phyloP scores from a whole-genome alignment of 2,797 vertebrate genomes.

The Pseudomugil tenellus region DNA sequence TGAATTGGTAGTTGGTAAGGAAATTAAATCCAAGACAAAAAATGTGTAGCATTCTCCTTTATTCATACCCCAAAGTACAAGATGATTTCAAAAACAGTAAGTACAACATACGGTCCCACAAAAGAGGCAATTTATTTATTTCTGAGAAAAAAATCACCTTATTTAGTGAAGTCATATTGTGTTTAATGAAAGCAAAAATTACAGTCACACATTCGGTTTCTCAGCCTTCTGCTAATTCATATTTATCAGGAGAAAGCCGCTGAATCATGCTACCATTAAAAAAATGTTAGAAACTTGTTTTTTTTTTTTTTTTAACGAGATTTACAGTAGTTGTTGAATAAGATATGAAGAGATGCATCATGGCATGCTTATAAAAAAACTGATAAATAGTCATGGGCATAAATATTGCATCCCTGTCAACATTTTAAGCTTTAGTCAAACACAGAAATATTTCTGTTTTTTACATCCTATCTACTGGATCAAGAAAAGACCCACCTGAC shows the following conservation, averaged over 20 bases:
- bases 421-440: not conserved
- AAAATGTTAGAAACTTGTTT: not conserved
- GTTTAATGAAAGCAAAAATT: not conserved
- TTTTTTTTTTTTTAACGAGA: not conserved
- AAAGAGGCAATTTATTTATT: not conserved
- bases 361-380: not conserved
- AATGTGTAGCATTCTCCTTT: constrained; percentile 10
- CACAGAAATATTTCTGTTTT: not conserved
- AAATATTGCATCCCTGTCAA: not conserved
- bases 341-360: not conserved
- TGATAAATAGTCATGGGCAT: not conserved
- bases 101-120: not conserved
- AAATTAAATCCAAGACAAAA: constrained; percentile 2
- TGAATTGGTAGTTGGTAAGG: not conserved
- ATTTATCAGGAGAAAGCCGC: not conserved
- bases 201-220: not conserved
- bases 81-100: not conserved
- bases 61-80: not conserved
- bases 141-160: constrained; percentile 12
- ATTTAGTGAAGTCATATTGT: not conserved
- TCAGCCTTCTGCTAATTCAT: not conserved
- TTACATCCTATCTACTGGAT: not conserved
- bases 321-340: not conserved
- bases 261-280: no score
- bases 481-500: not conserved